Base-by-base conservation (phyloP, 2,888 invertebrate species). In the Lepidochrysops patricia region DNA sequence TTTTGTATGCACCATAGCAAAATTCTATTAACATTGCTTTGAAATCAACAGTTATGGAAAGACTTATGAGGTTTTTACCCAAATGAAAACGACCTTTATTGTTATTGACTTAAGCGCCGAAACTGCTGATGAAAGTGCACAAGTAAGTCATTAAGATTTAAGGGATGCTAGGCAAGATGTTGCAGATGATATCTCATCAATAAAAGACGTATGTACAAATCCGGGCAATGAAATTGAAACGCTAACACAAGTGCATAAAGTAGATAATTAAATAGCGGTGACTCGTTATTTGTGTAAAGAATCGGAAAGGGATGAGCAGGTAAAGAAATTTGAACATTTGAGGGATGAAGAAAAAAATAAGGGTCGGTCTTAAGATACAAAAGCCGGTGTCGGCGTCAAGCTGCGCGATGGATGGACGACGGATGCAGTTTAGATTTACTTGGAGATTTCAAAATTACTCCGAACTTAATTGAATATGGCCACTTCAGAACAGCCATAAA, bases 251-350 rank as follows among this genome's bases (percentile, higher is more conserved):
- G 0, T 0, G 0, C 0, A 64, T 75, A 81, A 68, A 66, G 73
- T 67, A 68, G 63, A 73, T 61, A 19, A 68, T 79, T 0, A 29
- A 57, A 59, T 62, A 37, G 5, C 1, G 15, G 19, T 15, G 1
- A 9, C 43, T 5, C 4, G 15, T 57, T 67, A 70, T 62, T 60
- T 81, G 69, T 1, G 68, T 63, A 12, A 13, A 29, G 25, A 43
- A 4, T 34, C 57, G 26, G 9, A 63, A 66, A 72, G 69, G 74
- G 73, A 71, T 72, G 71, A 63, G 83, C 89, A 89, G 89, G 89
- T 89, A 89, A 76, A 84, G 84, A 86, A 87, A 87, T 87, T 85
- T 77, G 79, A 89, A 88, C 86, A 79, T 82, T 85, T 79, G 77
- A 85, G 86, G 89, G 89, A 84, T 84, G 83, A 76, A 74, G 74